Percentiles rank a stretch among this genome's conserved stretches.
Evolutionary conservation across 2,113 vertebrate species (phyloP).

Genomic region (Geococcyx californianus): DNA sequence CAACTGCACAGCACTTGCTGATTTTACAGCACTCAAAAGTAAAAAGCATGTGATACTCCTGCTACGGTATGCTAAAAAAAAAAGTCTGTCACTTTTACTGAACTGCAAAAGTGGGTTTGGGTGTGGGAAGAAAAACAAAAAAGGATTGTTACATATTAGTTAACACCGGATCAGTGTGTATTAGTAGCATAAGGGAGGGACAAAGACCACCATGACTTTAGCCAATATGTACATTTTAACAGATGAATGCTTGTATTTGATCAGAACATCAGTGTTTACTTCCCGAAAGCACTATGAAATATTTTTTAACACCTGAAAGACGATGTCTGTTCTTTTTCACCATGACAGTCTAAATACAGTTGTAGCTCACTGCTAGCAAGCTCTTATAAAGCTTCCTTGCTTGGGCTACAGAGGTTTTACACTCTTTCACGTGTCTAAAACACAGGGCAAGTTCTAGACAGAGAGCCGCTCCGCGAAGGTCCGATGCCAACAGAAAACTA

Average conservation of each 20-base stretch:
- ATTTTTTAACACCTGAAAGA: not conserved
- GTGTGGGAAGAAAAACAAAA: not conserved
- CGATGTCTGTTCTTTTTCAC: not conserved
- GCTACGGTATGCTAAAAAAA: fast-evolving
- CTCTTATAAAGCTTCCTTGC: too few relatives aligned
- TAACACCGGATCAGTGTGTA: not conserved
- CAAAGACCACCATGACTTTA: not conserved
- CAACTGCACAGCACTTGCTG: not conserved
- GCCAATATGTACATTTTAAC: not conserved
- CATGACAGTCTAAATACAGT: not conserved
- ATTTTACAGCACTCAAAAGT: not conserved
- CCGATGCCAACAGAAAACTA: fast-evolving
- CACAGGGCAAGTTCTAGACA: not conserved
- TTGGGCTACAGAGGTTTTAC: too few relatives aligned
- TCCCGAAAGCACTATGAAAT: not conserved
- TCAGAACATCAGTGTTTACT: not conserved
- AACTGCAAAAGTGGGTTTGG: not conserved
- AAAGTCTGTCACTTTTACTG: not conserved
- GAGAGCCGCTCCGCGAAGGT: too few relatives aligned
- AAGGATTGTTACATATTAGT: not conserved
- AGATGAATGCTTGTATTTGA: not conserved
- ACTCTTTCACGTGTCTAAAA: not conserved
- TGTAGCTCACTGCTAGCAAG: not conserved
- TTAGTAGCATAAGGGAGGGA: not conserved
- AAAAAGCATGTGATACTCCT: not conserved